These are phyloP conservation scores for Clarias laeviceps DNA, from an alignment of 2,797 vertebrate species.

Conservation along the genomic window DNA sequence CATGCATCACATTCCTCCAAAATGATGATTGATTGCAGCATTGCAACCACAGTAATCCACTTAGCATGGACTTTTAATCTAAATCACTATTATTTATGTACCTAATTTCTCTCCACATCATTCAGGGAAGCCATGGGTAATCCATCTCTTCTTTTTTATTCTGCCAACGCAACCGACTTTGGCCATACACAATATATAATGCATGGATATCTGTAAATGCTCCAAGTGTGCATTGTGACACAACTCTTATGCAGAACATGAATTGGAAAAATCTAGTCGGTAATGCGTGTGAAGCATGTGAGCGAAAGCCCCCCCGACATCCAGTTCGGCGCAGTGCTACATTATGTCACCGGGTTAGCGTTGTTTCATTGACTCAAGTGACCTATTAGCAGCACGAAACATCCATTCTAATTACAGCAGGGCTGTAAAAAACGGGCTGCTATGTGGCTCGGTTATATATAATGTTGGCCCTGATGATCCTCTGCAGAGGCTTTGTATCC, in stretches of 20 bases:
- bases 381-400: constrained; percentile 33
- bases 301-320: neutral
- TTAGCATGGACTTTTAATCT: constrained; percentile 79
- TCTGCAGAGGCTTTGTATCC: constrained; percentile 46
- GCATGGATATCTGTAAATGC: constrained; percentile 3
- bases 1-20: constrained; percentile 69
- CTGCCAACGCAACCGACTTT: constrained; percentile 63
- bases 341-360: constrained; percentile 27
- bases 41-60: constrained; percentile 74
- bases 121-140: constrained; percentile 72
- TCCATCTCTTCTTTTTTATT: constrained; percentile 76
- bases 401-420: constrained; percentile 44
- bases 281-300: constrained; percentile 2
- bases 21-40: constrained; percentile 76
- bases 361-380: constrained; percentile 31
- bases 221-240: constrained; percentile 2
- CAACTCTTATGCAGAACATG: constrained; percentile 14
- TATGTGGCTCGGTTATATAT: constrained; percentile 36
- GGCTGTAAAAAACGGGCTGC: constrained; percentile 27
- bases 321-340: constrained; percentile 18
- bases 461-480: constrained; percentile 33
- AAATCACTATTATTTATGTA: constrained; percentile 77
- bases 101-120: constrained; percentile 68
- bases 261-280: constrained; percentile 24
- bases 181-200: constrained; percentile 24